These are phyloP conservation scores for Amphilophus citrinellus DNA, from an alignment of 2,113 vertebrate species.

Conservation along the genomic window DNA sequence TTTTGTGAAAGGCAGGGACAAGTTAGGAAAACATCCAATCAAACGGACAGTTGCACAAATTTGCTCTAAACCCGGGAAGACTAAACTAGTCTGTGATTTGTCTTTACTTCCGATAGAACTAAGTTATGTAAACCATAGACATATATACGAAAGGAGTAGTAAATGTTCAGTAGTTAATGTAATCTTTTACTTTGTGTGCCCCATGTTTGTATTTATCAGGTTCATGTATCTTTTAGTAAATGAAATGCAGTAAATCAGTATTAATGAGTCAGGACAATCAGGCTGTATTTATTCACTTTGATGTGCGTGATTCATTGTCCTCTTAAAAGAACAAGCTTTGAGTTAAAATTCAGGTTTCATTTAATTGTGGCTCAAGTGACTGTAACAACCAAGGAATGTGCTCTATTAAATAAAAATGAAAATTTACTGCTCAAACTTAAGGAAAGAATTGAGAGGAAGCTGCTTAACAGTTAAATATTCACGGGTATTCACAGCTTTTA, in stretches of 20 bases:
- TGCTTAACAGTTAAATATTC: constrained; percentile 19
- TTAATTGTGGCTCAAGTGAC: neutral
- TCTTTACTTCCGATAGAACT: too few relatives aligned
- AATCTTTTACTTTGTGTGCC: neutral
- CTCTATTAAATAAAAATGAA: constrained; percentile 12
- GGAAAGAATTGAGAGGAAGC: neutral
- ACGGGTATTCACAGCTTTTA: neutral
- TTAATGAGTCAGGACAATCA: neutral
- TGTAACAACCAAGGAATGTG: constrained; percentile 3
- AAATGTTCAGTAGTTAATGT: neutral
- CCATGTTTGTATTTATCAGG: neutral
- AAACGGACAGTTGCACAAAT: too few relatives aligned
- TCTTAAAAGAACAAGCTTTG: constrained; percentile 1
- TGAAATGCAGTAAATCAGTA: neutral
- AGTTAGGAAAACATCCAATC: too few relatives aligned
- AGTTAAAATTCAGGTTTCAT: neutral
- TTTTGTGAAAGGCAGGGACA: too few relatives aligned
- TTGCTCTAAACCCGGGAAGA: too few relatives aligned
- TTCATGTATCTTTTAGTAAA: neutral
- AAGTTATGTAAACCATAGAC: too few relatives aligned
- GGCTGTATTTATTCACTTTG: neutral
- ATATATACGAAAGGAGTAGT: neutral
- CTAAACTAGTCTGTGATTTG: too few relatives aligned
- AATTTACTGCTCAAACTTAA: neutral
- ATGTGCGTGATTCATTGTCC: neutral